These are phyloP conservation scores for Maniola hyperantus DNA, from an alignment of 2,888 invertebrate genomes.

Conservation along the genomic window DNA sequence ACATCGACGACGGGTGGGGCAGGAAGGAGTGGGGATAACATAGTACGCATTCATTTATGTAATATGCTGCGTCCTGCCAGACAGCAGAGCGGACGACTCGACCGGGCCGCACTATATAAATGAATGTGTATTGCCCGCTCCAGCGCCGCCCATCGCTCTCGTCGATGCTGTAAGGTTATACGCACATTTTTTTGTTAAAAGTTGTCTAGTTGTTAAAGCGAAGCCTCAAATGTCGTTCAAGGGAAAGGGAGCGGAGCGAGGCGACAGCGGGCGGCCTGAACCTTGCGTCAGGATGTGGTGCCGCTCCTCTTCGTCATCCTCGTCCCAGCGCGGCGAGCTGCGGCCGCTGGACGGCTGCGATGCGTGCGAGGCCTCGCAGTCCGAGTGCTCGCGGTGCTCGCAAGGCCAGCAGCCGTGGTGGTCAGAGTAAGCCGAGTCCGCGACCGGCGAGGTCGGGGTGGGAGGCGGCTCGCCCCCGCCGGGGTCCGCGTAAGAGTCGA, in stretches of 20 bases:
- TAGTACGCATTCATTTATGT: no score
- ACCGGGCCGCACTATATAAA: no score
- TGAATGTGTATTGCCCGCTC: no score
- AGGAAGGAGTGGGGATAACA: no score
- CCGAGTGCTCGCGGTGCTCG: conserved; percentile 68
- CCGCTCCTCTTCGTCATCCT: conserved; percentile 71
- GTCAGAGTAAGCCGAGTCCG: conserved; percentile 78
- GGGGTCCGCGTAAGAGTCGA: conserved; percentile 75
- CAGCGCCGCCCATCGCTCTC: no score
- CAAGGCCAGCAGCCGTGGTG: conserved; percentile 78
- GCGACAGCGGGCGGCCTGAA: conserved; percentile 51
- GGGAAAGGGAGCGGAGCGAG: conserved; percentile 36
- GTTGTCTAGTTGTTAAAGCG: conserved; percentile 29
- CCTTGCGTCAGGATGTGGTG: conserved; percentile 75
- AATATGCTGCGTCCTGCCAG: no score
- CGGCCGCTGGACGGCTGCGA: conserved; percentile 75
- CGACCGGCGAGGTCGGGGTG: conserved; percentile 76
- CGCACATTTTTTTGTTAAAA: no score
- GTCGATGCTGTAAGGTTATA: no score
- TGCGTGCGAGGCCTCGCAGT: conserved; percentile 64
- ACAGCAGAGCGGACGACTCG: no score
- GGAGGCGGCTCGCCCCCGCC: conserved; percentile 76
- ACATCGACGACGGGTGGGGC: no score
- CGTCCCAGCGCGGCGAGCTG: conserved; percentile 75
- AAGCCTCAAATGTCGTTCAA: conserved; percentile 49